phyloP scores from a whole-genome alignment of 2,888 invertebrate species.

The Pollenia labialis region DNA sequence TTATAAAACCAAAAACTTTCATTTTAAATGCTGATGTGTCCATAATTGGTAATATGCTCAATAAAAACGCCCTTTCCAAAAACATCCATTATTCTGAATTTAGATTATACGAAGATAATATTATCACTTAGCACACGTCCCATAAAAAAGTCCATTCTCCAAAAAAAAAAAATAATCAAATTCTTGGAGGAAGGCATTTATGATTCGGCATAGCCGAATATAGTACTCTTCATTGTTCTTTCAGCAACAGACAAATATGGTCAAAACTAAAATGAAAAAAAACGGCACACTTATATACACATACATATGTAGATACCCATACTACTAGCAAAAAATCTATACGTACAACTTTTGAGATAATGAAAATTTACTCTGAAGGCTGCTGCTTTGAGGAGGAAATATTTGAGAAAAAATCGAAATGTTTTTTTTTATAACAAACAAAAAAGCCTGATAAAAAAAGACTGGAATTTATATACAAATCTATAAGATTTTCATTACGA shows the following conservation, averaged over 20 bases:
- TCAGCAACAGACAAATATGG: constrained; percentile 18
- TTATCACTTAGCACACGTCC: too few relatives aligned
- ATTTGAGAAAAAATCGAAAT: background rate
- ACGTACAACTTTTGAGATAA: constrained; percentile 43
- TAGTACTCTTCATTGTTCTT: background rate
- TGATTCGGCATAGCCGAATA: too few relatives aligned
- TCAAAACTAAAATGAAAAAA: constrained; percentile 41
- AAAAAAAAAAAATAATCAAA: too few relatives aligned
- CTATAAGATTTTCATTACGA: constrained; percentile 26
- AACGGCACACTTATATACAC: background rate
- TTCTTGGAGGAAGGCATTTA: too few relatives aligned
- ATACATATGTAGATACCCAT: background rate
- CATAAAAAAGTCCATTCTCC: too few relatives aligned
- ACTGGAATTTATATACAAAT: background rate
- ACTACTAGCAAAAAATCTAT: background rate
- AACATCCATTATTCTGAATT: too few relatives aligned
- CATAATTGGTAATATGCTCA: too few relatives aligned
- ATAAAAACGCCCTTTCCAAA: too few relatives aligned
- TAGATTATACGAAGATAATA: too few relatives aligned
- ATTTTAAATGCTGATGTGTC: too few relatives aligned
- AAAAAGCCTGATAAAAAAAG: background rate
- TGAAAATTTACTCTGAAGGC: constrained; percentile 54
- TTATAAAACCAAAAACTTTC: too few relatives aligned
- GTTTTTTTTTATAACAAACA: background rate
- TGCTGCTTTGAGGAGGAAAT: constrained; percentile 8